Base-by-base conservation (phyloP, 2,113 vertebrate species). In the Charadrius vociferus region DNA sequence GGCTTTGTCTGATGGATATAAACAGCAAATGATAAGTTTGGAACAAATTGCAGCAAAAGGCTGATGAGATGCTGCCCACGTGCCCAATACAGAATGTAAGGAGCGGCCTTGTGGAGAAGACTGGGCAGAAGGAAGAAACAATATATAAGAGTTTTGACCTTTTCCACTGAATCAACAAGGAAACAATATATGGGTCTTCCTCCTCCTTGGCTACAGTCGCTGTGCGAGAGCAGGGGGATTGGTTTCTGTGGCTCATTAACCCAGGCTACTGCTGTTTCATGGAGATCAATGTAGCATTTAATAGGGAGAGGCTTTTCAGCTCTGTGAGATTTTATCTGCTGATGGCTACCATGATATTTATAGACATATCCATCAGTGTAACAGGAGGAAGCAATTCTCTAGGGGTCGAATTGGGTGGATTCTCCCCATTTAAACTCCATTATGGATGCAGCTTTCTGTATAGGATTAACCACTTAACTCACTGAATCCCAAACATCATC, bases 391-490 rank as follows among this genome's bases (percentile, higher is more conserved):
- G 58, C 93, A 91, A 93, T 94, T 91, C 97, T 85, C 94, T 32
- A 70, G 71, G 67, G 94, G 86, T 86, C 20, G 7, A 87, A 95
- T 27, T 96, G 91, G 93, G 81, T 96, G 86, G 81, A 95, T 95
- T 94, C 53, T 66, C 65, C 29, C 61, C 73, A 82, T 91, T 94
- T 95, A 95, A 95, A 91, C 59, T 67, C 73, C 63, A 85, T 93
- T 97, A 97, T 85, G 84, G 84, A 95, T 94, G 70, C 81, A 91
- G 93, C 93, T 95, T 95, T 95, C 91, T 83, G 50, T 95, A 90
- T 52, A 80, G 95, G 93, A 95, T 97, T 97, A 97, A 95, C 91
- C 93, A 96, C 93, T 97, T 95, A 95, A 88, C 49, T 89, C 91
- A 93, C 74, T 78, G 81, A 96, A 94, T 97, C 93, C 94, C 1